These are phyloP conservation scores for Sweltsa coloradensis DNA, from an alignment of 1,140 invertebrate genomes.

Conservation along the genomic window DNA sequence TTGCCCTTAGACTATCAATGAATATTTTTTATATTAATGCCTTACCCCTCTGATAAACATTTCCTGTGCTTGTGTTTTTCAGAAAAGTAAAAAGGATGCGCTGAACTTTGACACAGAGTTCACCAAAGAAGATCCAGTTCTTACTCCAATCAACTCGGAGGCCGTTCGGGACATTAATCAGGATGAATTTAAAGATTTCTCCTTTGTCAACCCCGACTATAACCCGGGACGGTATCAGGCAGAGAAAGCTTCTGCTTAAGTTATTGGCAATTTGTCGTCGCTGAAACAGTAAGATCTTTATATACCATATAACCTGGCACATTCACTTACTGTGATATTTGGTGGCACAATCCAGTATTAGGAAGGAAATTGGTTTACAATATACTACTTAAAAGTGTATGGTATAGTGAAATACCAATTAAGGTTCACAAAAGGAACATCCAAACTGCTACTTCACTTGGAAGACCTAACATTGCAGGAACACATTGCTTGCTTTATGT, in stretches of 20 bases:
- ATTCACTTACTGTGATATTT: background rate
- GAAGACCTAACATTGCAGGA: too few relatives aligned
- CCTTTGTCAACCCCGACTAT: constrained; percentile 90
- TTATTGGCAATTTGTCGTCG: background rate
- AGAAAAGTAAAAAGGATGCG: constrained; percentile 96
- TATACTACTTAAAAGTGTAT: background rate
- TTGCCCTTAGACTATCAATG: too few relatives aligned
- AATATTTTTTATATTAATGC: too few relatives aligned
- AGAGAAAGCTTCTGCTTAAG: constrained; percentile 10
- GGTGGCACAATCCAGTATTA: background rate
- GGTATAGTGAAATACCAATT: background rate
- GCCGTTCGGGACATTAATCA: constrained; percentile 90
- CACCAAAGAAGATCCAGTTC: constrained; percentile 91
- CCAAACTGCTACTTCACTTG: background rate
- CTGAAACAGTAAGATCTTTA: background rate
- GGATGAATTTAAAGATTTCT: constrained; percentile 95
- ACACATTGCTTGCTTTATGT: too few relatives aligned
- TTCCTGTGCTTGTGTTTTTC: too few relatives aligned
- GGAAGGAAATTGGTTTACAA: background rate
- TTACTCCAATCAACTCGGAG: constrained; percentile 87
- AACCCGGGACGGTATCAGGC: constrained; percentile 50
- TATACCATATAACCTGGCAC: background rate
- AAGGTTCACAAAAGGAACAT: background rate
- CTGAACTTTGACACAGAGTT: constrained; percentile 99
- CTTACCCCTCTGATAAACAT: too few relatives aligned